Evolutionary conservation across 2,888 invertebrate genomes (phyloP).

Genomic region (Synanthedon tipuliformis): DNA sequence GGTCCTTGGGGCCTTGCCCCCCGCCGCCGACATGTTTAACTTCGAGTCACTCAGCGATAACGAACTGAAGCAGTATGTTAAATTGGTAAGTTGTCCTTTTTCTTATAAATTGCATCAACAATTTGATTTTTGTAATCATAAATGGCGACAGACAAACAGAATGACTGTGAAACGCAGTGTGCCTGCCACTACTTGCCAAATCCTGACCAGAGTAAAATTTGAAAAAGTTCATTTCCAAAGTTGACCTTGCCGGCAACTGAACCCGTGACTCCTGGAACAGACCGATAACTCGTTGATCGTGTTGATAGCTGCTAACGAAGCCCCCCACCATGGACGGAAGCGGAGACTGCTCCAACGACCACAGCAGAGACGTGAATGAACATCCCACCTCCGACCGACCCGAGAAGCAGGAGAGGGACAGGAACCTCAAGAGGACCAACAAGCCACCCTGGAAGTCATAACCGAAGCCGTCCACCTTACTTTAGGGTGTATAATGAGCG

Average conservation of each 20-base stretch:
- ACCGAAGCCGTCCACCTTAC: background rate
- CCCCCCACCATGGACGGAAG: slow-evolving; percentile 40
- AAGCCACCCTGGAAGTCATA: slow-evolving; percentile 60
- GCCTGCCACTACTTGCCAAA: no score
- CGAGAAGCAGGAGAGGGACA: slow-evolving; percentile 15
- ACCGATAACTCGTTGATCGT: background rate
- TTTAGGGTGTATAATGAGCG: no score
- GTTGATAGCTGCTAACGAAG: slow-evolving; percentile 60
- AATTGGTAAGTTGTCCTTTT: slow-evolving; percentile 30
- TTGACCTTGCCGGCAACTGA: no score
- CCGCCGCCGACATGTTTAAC: slow-evolving; percentile 12
- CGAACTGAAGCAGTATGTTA: slow-evolving; percentile 54
- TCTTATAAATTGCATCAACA: no score
- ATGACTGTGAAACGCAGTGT: no score
- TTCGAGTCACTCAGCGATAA: slow-evolving; percentile 40
- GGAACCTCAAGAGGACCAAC: slow-evolving; percentile 13
- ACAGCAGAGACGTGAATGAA: slow-evolving; percentile 16
- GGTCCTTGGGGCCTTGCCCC: background rate
- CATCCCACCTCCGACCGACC: slow-evolving; percentile 53
- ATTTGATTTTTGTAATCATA: background rate
- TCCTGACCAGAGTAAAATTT: no score
- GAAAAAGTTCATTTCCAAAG: no score
- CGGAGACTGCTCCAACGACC: slow-evolving; percentile 12
- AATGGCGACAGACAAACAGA: no score
- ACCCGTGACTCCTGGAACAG: no score